Evolutionary conservation across 2,113 vertebrate genomes (phyloP).

Genomic region (Dromiciops gliroides): DNA sequence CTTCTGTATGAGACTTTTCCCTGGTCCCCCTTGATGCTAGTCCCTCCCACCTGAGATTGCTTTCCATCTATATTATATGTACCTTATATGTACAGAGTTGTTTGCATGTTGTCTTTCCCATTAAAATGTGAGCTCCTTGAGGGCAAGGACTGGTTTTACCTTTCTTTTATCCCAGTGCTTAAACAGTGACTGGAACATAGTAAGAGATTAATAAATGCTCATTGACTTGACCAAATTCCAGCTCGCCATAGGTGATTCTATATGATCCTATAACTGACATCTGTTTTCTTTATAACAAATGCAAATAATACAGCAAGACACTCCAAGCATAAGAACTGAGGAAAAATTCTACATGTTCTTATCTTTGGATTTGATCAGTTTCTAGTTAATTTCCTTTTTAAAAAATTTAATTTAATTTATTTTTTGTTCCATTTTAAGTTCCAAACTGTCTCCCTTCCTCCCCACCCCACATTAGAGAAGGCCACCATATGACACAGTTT

Average conservation of each 20-base stretch:
- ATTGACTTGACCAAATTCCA: neutral
- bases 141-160: neutral
- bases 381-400: neutral
- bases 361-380: neutral
- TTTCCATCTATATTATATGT: neutral
- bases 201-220: neutral
- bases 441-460: neutral
- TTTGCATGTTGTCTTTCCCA: neutral
- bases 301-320: neutral
- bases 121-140: neutral
- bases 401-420: neutral
- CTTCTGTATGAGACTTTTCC: neutral
- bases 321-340: neutral
- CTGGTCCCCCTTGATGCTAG: neutral
- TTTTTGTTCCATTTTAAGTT: neutral
- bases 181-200: neutral
- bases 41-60: neutral
- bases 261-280: neutral
- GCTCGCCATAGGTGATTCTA: neutral
- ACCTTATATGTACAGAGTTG: neutral
- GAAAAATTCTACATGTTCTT: neutral
- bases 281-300: neutral
- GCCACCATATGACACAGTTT: neutral
- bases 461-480: neutral
- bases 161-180: neutral